Base-by-base conservation (phyloP, 2,888 invertebrate genomes). In the Nowickia ferox region DNA sequence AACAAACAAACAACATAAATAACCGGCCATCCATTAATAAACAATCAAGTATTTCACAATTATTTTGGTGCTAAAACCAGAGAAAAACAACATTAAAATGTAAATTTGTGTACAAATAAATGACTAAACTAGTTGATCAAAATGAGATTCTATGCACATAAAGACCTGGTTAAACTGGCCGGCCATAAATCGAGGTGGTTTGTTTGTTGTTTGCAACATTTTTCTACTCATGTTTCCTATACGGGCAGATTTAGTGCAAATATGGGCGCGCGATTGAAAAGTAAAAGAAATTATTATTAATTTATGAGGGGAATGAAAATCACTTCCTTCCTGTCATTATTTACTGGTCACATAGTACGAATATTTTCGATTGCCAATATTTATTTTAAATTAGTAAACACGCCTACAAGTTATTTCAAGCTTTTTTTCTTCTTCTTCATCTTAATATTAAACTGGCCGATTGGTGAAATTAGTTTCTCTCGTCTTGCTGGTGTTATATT, bases 391-490 rank as follows among this genome's bases (percentile, higher is more conserved):
- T 10, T 17, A 13, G 46, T 42, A 55, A 38, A 51, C 66, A 48
- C 84, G 76, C 84, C 84, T 84, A 84, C 84, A 81, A 81, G 72
- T 74, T 71, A 48, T 76, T 59, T 42, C 53, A 42, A n/a, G n/a
- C 5, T 30, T 79, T 69, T 48, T 40, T 48, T 46, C 11, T 22
- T 17, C 46, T 22, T 9, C 10, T 9, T 61, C 11, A 55, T 76
- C 30, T 38, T 17, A 55, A 46, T 59, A 19, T 61, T 51, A 15
- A 59, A 61, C 40, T 11, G 17, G 17, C 44, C 48, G 81, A 81
- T 84, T 77, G 59, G 74, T 74, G 42, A 48, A 42, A 77, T 72
- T 84, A 80, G 22, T 68, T 68, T 57, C 13, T 38, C 44, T 46
- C 40, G 59, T 51, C 46, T 30, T 42, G 1, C 9, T 13, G 30